phyloP scores from a whole-genome alignment of 1,140 invertebrate genomes.

The Carposina sasakii region DNA sequence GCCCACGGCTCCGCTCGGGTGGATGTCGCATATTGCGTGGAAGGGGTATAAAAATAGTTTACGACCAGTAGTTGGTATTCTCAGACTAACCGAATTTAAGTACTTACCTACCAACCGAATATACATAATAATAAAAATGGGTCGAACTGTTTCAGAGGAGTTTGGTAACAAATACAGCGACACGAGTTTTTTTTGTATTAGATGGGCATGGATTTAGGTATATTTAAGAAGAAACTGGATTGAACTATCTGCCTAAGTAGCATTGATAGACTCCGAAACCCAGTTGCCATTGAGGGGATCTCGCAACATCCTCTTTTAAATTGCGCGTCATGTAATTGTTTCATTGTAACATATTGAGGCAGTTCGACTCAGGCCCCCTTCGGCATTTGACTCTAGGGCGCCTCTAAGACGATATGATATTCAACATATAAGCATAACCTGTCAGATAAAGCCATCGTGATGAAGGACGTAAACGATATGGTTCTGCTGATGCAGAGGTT shows the following conservation, averaged over 20 bases:
- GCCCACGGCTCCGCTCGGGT: no score
- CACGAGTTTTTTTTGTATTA: no score
- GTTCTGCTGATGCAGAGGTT: constrained; percentile 74
- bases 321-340: constrained; percentile 71
- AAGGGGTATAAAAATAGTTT: no score
- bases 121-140: no score
- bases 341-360: constrained; percentile 66
- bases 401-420: constrained; percentile 23
- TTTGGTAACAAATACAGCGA: no score
- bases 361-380: constrained; percentile 33
- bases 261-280: constrained; percentile 50
- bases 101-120: no score
- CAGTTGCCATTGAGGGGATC: constrained; percentile 53
- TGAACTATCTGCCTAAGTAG: constrained; percentile 7
- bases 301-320: constrained; percentile 71
- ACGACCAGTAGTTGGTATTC: no score
- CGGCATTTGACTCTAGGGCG: constrained; percentile 43
- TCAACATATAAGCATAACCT: not conserved
- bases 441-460: constrained; percentile 34
- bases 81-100: no score
- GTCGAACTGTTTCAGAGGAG: no score
- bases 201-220: no score
- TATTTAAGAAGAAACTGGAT: not conserved
- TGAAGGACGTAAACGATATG: constrained; percentile 34
- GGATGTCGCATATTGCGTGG: no score